A percentile compares a stretch with the other conserved stretches of the same genome.
Evolutionary conservation across 2,113 vertebrate genomes (phyloP).

Genomic region (Pavo muticus): DNA sequence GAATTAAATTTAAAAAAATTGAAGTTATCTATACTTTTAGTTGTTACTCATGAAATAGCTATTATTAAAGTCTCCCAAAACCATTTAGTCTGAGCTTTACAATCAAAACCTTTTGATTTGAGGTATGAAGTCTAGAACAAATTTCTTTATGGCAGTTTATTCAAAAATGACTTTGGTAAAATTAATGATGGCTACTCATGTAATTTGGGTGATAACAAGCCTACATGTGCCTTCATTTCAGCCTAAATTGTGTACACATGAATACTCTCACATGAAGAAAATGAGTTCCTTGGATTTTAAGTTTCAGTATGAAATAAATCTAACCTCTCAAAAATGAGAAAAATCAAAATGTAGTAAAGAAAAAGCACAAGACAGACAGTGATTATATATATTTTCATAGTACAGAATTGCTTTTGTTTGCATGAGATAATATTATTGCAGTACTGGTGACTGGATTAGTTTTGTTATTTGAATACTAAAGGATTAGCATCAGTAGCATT

Average conservation of each 20-base stretch:
- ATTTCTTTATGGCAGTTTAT: background rate
- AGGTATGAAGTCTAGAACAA: background rate
- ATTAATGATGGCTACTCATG: background rate
- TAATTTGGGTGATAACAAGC: background rate
- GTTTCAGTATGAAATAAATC: background rate
- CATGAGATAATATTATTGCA: background rate
- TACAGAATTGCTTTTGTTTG: background rate
- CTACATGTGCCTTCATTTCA: background rate
- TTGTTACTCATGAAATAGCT: background rate
- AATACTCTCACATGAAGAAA: background rate
- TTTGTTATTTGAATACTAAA: conserved; percentile 1
- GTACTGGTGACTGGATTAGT: background rate
- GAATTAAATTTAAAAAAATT: background rate
- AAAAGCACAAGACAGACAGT: background rate
- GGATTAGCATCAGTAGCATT: background rate
- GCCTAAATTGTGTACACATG: background rate
- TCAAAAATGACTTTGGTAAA: background rate
- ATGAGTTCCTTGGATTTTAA: background rate
- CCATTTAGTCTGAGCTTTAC: background rate
- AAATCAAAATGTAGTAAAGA: background rate
- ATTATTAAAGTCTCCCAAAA: background rate
- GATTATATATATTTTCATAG: background rate
- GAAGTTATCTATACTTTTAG: background rate
- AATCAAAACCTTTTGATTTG: background rate
- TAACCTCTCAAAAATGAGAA: background rate